Evolutionary conservation across 2,888 invertebrate genomes (phyloP).

Genomic region (Nomada hirtipes): DNA sequence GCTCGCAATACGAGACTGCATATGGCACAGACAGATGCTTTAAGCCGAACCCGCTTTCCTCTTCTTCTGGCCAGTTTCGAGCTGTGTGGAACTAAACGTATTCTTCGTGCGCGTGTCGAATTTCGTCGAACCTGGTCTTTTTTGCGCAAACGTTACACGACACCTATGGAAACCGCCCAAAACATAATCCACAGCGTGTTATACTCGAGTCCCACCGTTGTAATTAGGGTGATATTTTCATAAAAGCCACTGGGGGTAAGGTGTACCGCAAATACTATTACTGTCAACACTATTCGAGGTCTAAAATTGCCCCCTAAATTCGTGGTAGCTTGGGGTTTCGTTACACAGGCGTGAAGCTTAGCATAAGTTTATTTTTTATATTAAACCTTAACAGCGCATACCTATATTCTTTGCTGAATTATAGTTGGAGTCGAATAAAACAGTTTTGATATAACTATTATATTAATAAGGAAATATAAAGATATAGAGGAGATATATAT

Average conservation of each 20-base stretch:
- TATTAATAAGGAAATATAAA: too few species aligned
- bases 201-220: constrained; percentile 43
- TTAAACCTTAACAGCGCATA: neutral
- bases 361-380: constrained; percentile 13
- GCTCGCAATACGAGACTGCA: constrained; percentile 62
- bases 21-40: constrained; percentile 67
- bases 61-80: constrained; percentile 34
- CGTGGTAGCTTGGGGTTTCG: constrained; percentile 24
- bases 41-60: constrained; percentile 50
- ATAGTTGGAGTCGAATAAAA: too few species aligned
- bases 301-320: constrained; percentile 45
- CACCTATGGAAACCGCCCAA: constrained; percentile 61
- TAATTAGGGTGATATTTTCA: constrained; percentile 73
- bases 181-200: constrained; percentile 61
- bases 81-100: constrained; percentile 53
- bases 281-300: constrained; percentile 52
- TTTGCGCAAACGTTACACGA: constrained; percentile 63
- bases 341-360: constrained; percentile 24
- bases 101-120: constrained; percentile 56
- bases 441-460: too few species aligned
- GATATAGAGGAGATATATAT: too few species aligned
- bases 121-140: constrained; percentile 53
- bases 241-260: constrained; percentile 62
- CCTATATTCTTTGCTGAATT: neutral
- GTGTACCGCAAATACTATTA: constrained; percentile 71